A percentile compares a stretch with the other conserved stretches of the same genome.
Conservation (phyloP, 2,797 vertebrate genomes). For the Valencia hispanica region DNA sequence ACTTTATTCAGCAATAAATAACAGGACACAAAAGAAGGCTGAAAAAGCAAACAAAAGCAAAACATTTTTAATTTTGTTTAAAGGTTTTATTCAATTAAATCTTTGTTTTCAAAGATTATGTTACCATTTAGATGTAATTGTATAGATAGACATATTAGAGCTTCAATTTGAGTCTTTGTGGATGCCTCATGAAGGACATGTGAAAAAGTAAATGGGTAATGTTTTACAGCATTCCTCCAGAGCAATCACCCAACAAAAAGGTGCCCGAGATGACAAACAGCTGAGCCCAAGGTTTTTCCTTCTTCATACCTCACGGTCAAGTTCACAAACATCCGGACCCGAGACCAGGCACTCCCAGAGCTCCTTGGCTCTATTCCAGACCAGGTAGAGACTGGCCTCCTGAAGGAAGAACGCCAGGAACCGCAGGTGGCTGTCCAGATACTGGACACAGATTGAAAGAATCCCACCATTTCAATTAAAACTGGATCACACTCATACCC, state of each 20-base stretch:
- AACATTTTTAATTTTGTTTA: too few species aligned
- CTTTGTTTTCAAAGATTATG: too few species aligned
- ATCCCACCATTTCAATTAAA: slow-evolving; percentile 1
- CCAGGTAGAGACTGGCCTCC: slow-evolving; percentile 97
- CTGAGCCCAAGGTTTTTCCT: slow-evolving; percentile 17
- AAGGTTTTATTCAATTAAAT: too few species aligned
- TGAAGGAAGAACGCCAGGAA: slow-evolving; percentile 99
- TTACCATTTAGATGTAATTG: too few species aligned
- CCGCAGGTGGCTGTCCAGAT: slow-evolving; percentile 97
- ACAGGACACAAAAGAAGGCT: too few species aligned
- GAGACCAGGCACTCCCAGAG: slow-evolving; percentile 99
- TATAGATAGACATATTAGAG: too few species aligned
- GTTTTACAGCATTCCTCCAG: slow-evolving; percentile 10
- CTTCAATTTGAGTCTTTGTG: not conserved
- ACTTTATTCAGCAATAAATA: too few species aligned
- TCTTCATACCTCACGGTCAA: slow-evolving; percentile 92
- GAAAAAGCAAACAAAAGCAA: too few species aligned
- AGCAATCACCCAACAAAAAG: slow-evolving; percentile 7
- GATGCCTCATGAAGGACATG: not conserved
- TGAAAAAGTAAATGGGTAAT: not conserved
- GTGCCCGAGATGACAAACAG: slow-evolving; percentile 4
- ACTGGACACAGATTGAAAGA: slow-evolving; percentile 77
- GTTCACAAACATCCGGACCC: slow-evolving; percentile 94
- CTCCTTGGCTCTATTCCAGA: slow-evolving; percentile 98
- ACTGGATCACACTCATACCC: not conserved